These are phyloP conservation scores for Caenorhabditis angaria DNA, from an alignment of 2,888 invertebrate genomes.

Conservation along the genomic window DNA sequence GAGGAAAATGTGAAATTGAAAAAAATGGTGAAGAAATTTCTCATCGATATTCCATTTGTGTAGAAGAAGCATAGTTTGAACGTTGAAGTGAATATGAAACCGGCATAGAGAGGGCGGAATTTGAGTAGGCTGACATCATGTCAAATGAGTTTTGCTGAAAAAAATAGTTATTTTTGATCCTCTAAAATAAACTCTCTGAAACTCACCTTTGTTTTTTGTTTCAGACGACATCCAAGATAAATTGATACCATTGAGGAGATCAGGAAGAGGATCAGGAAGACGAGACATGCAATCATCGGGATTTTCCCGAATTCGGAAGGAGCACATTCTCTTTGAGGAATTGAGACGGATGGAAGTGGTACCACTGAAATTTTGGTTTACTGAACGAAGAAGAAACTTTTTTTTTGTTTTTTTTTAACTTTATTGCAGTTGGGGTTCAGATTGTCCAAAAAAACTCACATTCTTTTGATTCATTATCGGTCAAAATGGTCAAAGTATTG, in stretches of 20 bases:
- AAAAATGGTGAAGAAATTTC: no score
- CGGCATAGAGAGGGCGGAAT: constrained; percentile 23
- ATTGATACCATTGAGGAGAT: constrained; percentile 24
- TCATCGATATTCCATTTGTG: constrained; percentile 11
- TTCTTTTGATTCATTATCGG: constrained; percentile 25
- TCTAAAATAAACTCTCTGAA: neutral
- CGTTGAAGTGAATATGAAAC: constrained; percentile 33
- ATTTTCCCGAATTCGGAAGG: constrained; percentile 8
- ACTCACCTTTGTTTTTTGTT: constrained; percentile 20
- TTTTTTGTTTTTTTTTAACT: neutral
- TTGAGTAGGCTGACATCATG: constrained; percentile 41
- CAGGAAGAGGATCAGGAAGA: constrained; percentile 12
- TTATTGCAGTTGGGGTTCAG: no score
- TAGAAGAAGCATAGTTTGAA: constrained; percentile 13
- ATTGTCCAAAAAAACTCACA: constrained; percentile 15
- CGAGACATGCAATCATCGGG: constrained; percentile 16
- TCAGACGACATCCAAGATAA: constrained; percentile 35
- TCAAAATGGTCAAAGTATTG: constrained; percentile 40
- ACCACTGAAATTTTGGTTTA: constrained; percentile 17
- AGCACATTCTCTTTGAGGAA: constrained; percentile 12
- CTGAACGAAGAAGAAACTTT: neutral
- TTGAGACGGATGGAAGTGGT: constrained; percentile 4
- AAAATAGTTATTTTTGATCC: neutral
- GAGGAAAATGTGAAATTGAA: no score
- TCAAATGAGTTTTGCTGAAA: constrained; percentile 40